A percentile compares a stretch with the other conserved stretches of the same genome.
Evolutionary conservation across 2,888 invertebrate genomes (phyloP).

Genomic region (Mystacides longicornis): DNA sequence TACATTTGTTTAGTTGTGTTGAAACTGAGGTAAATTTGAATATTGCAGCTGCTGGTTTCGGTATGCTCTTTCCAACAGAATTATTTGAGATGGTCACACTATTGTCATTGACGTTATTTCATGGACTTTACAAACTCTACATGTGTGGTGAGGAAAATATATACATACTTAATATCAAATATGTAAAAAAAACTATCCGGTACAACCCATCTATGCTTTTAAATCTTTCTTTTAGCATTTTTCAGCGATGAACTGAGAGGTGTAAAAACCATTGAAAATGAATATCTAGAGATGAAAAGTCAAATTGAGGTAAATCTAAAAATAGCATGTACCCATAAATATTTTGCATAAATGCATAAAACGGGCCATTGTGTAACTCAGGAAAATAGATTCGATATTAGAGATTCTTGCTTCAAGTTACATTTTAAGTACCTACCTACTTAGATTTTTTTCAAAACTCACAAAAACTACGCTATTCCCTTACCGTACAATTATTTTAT

Average conservation of each 20-base stretch:
- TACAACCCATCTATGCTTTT: not conserved
- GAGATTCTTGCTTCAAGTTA: too few relatives aligned
- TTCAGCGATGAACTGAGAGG: constrained; percentile 15
- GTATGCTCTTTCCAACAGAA: constrained; percentile 5
- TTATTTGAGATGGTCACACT: constrained; percentile 6
- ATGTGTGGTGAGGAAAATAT: constrained; percentile 12
- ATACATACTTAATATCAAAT: not conserved
- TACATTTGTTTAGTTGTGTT: not conserved
- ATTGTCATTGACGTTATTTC: constrained; percentile 6
- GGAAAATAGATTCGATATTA: too few relatives aligned
- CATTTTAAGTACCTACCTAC: too few relatives aligned
- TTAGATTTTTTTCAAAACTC: too few relatives aligned
- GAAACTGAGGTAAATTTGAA: not conserved
- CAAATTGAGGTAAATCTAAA: constrained; percentile 39
- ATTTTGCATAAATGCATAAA: too few relatives aligned
- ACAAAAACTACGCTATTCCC: too few relatives aligned
- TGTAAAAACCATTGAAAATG: constrained; percentile 31
- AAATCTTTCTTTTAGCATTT: constrained; percentile 5
- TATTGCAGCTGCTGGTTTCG: constrained; percentile 12
- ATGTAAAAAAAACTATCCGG: not conserved
- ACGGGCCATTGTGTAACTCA: too few relatives aligned
- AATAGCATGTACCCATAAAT: too few relatives aligned
- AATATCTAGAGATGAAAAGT: constrained; percentile 40
- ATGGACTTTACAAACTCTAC: constrained; percentile 11
- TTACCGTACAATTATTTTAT: not conserved